Evolutionary conservation across 2,797 vertebrate genomes (phyloP), one percentile per base, ranked within the genome.

Genomic region (Hippocampus kuda): DNA sequence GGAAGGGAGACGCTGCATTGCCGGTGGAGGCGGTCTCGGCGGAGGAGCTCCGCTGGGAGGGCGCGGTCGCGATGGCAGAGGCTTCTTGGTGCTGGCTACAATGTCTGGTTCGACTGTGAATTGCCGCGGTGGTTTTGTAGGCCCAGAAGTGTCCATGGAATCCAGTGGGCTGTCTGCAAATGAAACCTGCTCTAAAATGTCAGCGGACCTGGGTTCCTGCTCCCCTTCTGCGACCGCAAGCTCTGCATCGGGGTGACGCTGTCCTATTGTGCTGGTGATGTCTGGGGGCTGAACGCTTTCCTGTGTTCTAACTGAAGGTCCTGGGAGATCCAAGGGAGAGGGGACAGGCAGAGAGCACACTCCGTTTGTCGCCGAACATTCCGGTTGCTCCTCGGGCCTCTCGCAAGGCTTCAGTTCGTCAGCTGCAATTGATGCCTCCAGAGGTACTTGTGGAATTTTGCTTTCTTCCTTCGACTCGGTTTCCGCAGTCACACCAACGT

Each of bases 21-120:
- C 86, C 0, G 97, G 96, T 0, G 96, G 97, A 0, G 96, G 96
- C 0, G 97, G 96, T 72, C 97, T 90, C 0, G 94, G 95, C 44
- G 96, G 95, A n/a, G 95, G 95, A 46, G 88, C 86, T 1, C 93
- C 92, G 0, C 86, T 64, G 1, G 97, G 97, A 79, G 92, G 95
- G 0, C 94, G 96, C 3, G 97, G 97, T 8, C 96, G 92, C 20
- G 91, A 88, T 0, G 97, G 97, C 15, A 92, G 92, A 60, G 92
- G 90, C 76, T 95, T 99, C 91, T 99, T 99, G 11, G 96, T 98
- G 90, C 97, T 99, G 10, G 96, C 97, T 74, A 99, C 97, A 68
- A 99, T 98, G 83, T 99, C 97, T 9, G 97, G 97, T 81, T 99
- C 97, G 20, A 91, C 88, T 49, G 90, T 91, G 68, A 96, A 91